Evolutionary conservation across 2,113 vertebrate species (phyloP).

Genomic region (Myotis lucifugus): DNA sequence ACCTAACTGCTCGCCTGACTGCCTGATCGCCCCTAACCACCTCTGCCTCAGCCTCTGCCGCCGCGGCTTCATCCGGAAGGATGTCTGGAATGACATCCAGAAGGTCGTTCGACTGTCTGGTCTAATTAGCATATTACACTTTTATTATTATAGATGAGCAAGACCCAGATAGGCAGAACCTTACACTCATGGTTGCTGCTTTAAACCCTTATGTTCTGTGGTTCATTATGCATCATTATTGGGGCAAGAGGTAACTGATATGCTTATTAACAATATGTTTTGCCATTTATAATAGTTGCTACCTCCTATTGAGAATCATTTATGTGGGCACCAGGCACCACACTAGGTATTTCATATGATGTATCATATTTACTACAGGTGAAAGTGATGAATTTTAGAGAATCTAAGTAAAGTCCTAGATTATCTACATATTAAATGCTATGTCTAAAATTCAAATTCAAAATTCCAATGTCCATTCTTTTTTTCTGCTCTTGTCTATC

Average conservation of each 20-base stretch:
- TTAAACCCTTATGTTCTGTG: neutral
- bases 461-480: neutral
- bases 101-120: no score
- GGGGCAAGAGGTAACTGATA: neutral
- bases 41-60: no score
- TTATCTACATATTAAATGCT: neutral
- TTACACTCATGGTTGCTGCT: neutral
- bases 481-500: neutral
- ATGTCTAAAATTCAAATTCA: neutral
- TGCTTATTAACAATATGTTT: neutral
- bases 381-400: neutral
- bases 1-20: no score
- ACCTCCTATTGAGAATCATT: neutral
- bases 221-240: neutral
- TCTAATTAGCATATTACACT: no score
- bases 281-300: neutral
- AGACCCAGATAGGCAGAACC: neutral
- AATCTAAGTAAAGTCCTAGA: neutral
- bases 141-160: neutral
- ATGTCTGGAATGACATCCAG: no score
- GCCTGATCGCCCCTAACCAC: no score
- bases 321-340: neutral
- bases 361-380: neutral
- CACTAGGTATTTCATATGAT: neutral
- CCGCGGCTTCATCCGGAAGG: no score